Percentiles rank a stretch among this genome's conserved stretches.
These are phyloP conservation scores for Drosophila paulistorum DNA, from an alignment of 1,140 invertebrate genomes.

Conservation along the genomic window DNA sequence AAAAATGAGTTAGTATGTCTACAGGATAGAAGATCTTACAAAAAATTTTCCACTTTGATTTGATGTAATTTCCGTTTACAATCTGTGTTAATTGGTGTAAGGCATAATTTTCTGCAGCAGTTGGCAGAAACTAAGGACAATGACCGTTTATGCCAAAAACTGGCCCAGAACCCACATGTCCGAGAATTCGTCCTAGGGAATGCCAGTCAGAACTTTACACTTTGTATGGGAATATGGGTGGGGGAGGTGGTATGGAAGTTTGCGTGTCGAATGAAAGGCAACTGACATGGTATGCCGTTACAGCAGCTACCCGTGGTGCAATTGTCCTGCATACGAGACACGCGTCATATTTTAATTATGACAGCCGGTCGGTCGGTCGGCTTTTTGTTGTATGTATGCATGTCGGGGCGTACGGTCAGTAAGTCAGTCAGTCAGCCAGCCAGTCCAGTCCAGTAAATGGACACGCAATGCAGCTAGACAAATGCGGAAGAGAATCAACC, in stretches of 20 bases:
- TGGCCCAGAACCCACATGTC: constrained; percentile 34
- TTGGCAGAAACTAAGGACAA: constrained; percentile 41
- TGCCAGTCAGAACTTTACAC: constrained; percentile 7
- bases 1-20: not conserved
- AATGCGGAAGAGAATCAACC: constrained; percentile 41
- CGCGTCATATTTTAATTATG: constrained; percentile 82
- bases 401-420: constrained; percentile 49
- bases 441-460: constrained; percentile 36
- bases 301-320: constrained; percentile 43
- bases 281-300: constrained; percentile 35
- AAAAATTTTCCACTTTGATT: constrained; percentile 37
- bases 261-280: constrained; percentile 54
- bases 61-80: constrained; percentile 52
- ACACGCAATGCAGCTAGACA: constrained; percentile 40
- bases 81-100: constrained; percentile 55
- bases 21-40: constrained; percentile 15
- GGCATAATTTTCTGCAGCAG: constrained; percentile 51
- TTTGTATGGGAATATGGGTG: not conserved
- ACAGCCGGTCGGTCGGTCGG: constrained; percentile 52
- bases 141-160: constrained; percentile 29
- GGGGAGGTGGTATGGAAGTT: not conserved
- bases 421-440: constrained; percentile 33
- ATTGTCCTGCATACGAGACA: constrained; percentile 72
- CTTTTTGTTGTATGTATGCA: constrained; percentile 31
- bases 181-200: not conserved